A percentile compares a stretch with the other conserved stretches of the same genome.
phyloP scores from a whole-genome alignment of 64 coral and sea anemone genomes.

The Trachythela sp. region DNA sequence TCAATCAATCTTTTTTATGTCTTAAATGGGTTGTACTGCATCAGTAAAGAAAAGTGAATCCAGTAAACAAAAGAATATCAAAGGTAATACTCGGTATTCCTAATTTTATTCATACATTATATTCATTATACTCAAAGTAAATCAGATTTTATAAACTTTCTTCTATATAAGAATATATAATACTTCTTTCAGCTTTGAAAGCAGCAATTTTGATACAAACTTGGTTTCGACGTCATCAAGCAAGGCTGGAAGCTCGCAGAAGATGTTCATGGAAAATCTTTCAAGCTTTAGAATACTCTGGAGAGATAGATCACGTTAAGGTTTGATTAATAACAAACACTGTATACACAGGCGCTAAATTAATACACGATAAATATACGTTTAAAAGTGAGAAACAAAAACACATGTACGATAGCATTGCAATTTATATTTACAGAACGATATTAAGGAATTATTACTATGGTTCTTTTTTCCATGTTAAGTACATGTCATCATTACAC shows the following conservation, averaged over 20 bases:
- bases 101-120: not conserved
- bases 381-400: not conserved
- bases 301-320: constrained; percentile 95
- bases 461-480: no score
- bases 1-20: not conserved
- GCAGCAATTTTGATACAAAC: constrained; percentile 90
- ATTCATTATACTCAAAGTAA: not conserved
- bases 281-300: constrained; percentile 89
- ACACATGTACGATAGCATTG: not conserved
- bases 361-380: not conserved
- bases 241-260: constrained; percentile 75
- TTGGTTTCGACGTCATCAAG: constrained; percentile 85
- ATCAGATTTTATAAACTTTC: not conserved
- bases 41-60: constrained; percentile 1
- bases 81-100: not conserved
- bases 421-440: no score
- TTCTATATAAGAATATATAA: not conserved
- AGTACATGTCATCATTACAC: no score
- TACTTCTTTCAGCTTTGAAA: constrained; percentile 54
- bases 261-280: constrained; percentile 98
- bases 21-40: constrained; percentile 19
- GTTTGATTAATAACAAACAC: constrained; percentile 33
- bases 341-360: not conserved
- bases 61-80: not conserved
- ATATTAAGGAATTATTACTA: no score